Evolutionary conservation across 2,888 invertebrate species (phyloP).

Genomic region (Cylindroiulus punctatus): DNA sequence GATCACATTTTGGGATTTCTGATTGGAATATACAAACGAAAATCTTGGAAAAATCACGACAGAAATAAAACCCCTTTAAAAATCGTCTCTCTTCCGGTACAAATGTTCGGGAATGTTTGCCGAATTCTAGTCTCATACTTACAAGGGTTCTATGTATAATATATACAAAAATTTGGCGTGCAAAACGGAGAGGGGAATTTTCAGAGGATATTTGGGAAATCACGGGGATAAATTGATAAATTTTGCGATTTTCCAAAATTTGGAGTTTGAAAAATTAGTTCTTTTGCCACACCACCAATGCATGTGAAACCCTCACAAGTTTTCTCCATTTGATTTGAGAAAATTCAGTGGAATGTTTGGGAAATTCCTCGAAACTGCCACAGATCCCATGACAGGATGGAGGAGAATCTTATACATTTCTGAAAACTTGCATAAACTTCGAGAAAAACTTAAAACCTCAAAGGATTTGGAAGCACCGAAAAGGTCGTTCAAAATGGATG

Average conservation of each 20-base stretch:
- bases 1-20: conserved; percentile 23
- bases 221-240: background rate
- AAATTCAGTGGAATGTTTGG: conserved; percentile 5
- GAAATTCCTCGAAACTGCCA: background rate
- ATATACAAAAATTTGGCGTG: conserved; percentile 19
- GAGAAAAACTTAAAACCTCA: too few relatives aligned
- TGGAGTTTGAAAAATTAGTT: too few relatives aligned
- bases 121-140: conserved; percentile 31
- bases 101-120: conserved; percentile 38
- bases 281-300: background rate
- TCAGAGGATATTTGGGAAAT: background rate
- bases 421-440: background rate
- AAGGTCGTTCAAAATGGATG: too few relatives aligned
- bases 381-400: background rate
- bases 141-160: conserved; percentile 30
- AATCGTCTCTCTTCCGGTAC: conserved; percentile 25
- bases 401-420: background rate
- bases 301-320: background rate
- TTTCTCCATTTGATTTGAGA: background rate
- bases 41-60: conserved; percentile 28
- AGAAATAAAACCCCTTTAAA: conserved; percentile 37
- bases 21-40: conserved; percentile 39
- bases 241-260: background rate
- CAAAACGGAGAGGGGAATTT: background rate
- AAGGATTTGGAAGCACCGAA: too few relatives aligned